These are phyloP conservation scores for Kryphioiulus occultus DNA, from an alignment of 2,888 invertebrate species.

Conservation along the genomic window DNA sequence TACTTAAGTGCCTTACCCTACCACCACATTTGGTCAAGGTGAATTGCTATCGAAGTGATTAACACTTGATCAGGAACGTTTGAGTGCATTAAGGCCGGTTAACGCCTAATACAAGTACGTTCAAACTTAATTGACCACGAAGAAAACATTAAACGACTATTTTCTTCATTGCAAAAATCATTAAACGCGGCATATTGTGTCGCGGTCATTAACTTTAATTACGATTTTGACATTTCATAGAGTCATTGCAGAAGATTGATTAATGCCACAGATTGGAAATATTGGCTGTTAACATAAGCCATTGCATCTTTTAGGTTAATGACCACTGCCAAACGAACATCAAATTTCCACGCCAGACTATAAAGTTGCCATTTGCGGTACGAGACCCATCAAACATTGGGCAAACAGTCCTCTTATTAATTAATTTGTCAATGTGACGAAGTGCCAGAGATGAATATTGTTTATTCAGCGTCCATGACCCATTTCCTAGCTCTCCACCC, in stretches of 20 bases:
- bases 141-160: background rate
- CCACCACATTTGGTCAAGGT: background rate
- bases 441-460: background rate
- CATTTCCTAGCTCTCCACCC: background rate
- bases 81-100: background rate
- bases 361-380: background rate
- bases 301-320: background rate
- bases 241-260: background rate
- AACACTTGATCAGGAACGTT: background rate
- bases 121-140: background rate
- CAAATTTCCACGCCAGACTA: background rate
- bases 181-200: background rate
- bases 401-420: constrained; percentile 15
- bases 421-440: background rate
- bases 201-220: constrained; percentile 4
- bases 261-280: constrained; percentile 6
- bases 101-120: background rate
- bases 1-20: too few relatives aligned
- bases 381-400: background rate
- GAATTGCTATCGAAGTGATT: background rate
- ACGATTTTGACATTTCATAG: background rate
- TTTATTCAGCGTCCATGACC: background rate
- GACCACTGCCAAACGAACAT: background rate
- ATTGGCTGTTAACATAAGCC: constrained; percentile 8
- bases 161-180: constrained; percentile 14